These are phyloP conservation scores for Eudyptes chrysolophus DNA, from an alignment of 2,113 vertebrate species.

Conservation along the genomic window DNA sequence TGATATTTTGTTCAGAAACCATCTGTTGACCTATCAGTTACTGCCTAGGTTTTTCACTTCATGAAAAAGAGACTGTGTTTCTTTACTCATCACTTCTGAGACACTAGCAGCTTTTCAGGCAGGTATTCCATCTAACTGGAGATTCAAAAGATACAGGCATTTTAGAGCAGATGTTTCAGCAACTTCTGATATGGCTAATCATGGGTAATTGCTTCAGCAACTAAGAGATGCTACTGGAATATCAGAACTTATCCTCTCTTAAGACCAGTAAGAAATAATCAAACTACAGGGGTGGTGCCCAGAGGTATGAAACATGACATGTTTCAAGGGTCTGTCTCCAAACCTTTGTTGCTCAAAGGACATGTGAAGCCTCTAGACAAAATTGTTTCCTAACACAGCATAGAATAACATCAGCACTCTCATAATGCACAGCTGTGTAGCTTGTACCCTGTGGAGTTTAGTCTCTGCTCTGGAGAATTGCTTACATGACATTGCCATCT, in stretches of 20 bases:
- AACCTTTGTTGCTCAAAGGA: not conserved
- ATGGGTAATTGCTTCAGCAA: not conserved
- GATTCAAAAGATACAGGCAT: not conserved
- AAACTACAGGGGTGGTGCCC: not conserved
- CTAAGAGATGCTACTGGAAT: not conserved
- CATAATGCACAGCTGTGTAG: slow-evolving; percentile 22
- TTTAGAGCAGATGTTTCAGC: not conserved
- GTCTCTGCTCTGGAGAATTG: slow-evolving; percentile 38
- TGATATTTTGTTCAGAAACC: not conserved
- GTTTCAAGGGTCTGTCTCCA: not conserved
- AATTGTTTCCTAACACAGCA: not conserved
- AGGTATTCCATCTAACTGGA: not conserved
- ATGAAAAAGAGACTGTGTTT: not conserved
- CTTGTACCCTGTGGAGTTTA: slow-evolving; percentile 31
- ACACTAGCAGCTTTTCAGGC: not conserved
- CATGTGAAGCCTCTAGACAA: slow-evolving; percentile 9
- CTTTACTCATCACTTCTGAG: not conserved
- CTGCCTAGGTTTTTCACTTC: not conserved
- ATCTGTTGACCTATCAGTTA: not conserved
- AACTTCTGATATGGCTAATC: not conserved
- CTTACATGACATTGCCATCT: slow-evolving; percentile 56
- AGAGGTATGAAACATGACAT: not conserved
- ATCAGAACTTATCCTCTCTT: not conserved
- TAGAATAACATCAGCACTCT: slow-evolving; percentile 15
- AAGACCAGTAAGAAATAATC: not conserved